Evolutionary conservation across 2,797 vertebrate species (phyloP).

Genomic region (Fistularia commersonii): DNA sequence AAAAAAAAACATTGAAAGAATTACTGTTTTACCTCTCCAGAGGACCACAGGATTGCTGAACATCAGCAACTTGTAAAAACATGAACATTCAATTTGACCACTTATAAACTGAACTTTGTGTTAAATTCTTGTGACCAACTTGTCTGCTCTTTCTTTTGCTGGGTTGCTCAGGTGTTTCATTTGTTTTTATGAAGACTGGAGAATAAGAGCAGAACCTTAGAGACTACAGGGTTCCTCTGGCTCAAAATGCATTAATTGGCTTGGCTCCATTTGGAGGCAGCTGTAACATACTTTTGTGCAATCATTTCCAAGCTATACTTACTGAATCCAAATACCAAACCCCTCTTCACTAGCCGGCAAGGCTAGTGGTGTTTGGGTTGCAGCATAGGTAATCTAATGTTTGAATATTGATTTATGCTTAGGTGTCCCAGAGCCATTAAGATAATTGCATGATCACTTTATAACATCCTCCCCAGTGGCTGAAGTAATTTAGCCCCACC

Average conservation of each 20-base stretch:
- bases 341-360: conserved; percentile 23
- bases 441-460: conserved; percentile 80
- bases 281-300: conserved; percentile 42
- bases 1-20: too few species aligned
- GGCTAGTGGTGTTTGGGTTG: conserved; percentile 37
- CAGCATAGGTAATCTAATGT: conserved; percentile 69
- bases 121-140: too few species aligned
- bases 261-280: conserved; percentile 47
- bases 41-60: background rate
- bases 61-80: background rate
- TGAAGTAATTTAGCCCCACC: conserved; percentile 52
- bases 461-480: conserved; percentile 71
- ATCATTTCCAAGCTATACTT: conserved; percentile 21
- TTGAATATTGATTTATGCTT: conserved; percentile 75
- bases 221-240: conserved; percentile 38
- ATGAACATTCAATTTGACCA: background rate
- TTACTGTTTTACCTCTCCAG: background rate
- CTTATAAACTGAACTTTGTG: too few species aligned
- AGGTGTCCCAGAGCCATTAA: conserved; percentile 76
- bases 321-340: conserved; percentile 25
- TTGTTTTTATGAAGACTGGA: conserved; percentile 44
- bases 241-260: conserved; percentile 59
- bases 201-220: conserved; percentile 37
- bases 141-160: conserved; percentile 20
- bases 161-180: conserved; percentile 48